Conservation (phyloP, 1,140 invertebrate genomes). For the Drosophila littoralis region DNA sequence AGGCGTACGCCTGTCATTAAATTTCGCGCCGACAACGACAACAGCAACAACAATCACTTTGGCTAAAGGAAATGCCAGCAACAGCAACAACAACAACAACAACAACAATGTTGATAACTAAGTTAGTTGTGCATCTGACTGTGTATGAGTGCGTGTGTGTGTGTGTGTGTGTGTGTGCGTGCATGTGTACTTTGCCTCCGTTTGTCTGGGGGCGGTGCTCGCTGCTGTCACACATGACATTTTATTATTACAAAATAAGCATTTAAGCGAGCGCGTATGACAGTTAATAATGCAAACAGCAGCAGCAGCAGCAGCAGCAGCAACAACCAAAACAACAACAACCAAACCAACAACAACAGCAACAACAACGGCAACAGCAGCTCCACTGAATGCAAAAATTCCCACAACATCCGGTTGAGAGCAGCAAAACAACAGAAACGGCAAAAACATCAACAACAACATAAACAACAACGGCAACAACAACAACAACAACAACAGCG, state of each 20-base stretch:
- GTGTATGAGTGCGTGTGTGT: too few species aligned
- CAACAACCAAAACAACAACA: slow-evolving; percentile 21
- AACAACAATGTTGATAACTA: slow-evolving; percentile 58
- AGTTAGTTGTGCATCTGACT: slow-evolving; percentile 54
- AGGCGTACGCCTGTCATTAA: slow-evolving; percentile 75
- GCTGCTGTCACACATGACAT: slow-evolving; percentile 66
- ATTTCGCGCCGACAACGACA: slow-evolving; percentile 64
- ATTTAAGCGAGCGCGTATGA: slow-evolving; percentile 75
- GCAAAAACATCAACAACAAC: slow-evolving; percentile 31
- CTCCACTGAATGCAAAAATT: slow-evolving; percentile 74
- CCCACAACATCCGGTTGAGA: slow-evolving; percentile 79
- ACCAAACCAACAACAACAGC: slow-evolving; percentile 21
- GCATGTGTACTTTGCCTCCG: slow-evolving; percentile 31
- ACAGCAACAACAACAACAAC: slow-evolving; percentile 17
- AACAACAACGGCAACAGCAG: slow-evolving; percentile 34
- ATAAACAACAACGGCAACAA: slow-evolving; percentile 39
- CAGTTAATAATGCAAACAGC: slow-evolving; percentile 74
- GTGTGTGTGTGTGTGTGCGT: slow-evolving; percentile 1
- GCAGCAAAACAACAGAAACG: slow-evolving; percentile 58
- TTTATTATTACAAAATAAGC: slow-evolving; percentile 83
- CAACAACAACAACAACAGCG: slow-evolving; percentile 40
- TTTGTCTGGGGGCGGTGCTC: slow-evolving; percentile 51
- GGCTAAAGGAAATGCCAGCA: slow-evolving; percentile 45
- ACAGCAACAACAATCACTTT: slow-evolving; percentile 12
- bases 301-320: slow-evolving; percentile 44